Percentiles rank a stretch among this genome's conserved stretches.
phyloP scores from a whole-genome alignment of 2,113 vertebrate species.

The Semnornis frantzii region DNA sequence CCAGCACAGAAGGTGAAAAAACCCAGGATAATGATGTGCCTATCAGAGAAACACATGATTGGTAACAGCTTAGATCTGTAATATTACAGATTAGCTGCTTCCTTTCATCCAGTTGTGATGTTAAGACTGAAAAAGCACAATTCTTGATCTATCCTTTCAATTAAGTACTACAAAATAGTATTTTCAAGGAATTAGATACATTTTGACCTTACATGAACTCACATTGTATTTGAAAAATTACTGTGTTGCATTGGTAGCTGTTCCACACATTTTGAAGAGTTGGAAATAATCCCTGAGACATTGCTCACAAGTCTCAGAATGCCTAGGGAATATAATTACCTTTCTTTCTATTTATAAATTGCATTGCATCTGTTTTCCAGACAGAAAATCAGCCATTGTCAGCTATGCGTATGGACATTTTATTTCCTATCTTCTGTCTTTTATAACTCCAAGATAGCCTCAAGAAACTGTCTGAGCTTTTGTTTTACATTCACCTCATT shows the following conservation, averaged over 20 bases:
- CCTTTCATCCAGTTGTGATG: neutral
- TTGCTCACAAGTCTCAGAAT: neutral
- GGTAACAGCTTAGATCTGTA: neutral
- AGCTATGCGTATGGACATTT: neutral
- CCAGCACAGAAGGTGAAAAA: neutral
- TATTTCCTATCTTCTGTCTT: neutral
- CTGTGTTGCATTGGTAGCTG: neutral
- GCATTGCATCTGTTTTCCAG: neutral
- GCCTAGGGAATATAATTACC: neutral
- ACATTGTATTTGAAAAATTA: neutral
- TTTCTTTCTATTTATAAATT: neutral
- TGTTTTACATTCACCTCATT: neutral
- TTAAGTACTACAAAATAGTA: neutral
- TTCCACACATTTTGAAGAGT: neutral
- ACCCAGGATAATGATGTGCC: neutral
- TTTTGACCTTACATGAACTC: neutral
- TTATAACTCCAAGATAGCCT: neutral
- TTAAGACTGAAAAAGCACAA: neutral
- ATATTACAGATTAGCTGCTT: neutral
- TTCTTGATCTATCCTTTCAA: neutral
- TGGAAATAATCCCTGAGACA: neutral
- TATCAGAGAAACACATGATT: neutral
- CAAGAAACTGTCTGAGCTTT: neutral
- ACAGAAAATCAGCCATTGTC: neutral
- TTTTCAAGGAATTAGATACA: neutral